phyloP scores from a whole-genome alignment of 2,888 invertebrate species.

The Agrenia bidenticulata region DNA sequence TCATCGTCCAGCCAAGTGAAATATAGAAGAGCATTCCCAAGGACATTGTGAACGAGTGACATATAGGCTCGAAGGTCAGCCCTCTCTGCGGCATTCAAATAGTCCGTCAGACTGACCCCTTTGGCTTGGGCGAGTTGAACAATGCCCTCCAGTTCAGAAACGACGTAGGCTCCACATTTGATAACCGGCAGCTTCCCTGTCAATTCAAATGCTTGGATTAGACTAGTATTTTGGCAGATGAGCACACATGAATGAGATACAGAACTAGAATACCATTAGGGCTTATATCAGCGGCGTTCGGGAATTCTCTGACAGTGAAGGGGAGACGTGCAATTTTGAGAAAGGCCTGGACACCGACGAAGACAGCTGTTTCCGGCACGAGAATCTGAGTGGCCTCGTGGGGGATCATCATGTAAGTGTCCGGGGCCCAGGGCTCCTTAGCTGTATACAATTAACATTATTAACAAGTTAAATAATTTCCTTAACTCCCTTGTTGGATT shows the following conservation, averaged over 20 bases:
- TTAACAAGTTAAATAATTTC: not conserved
- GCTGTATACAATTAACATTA: constrained; percentile 63
- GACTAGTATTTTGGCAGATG: not conserved
- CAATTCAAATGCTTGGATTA: not conserved
- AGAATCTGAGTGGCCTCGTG: constrained; percentile 92
- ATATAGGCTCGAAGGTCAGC: constrained; percentile 93
- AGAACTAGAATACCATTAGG: constrained; percentile 74
- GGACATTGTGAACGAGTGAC: constrained; percentile 81
- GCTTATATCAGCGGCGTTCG: constrained; percentile 95
- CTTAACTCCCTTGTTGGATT: too few species aligned
- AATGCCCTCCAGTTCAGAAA: constrained; percentile 88
- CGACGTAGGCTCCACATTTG: constrained; percentile 81
- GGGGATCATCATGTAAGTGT: constrained; percentile 82
- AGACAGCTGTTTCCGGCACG: constrained; percentile 90
- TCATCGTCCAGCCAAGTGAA: constrained; percentile 50
- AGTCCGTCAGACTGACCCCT: constrained; percentile 72
- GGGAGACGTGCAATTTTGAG: constrained; percentile 71
- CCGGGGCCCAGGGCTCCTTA: constrained; percentile 86
- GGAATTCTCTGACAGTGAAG: constrained; percentile 34
- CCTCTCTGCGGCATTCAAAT: constrained; percentile 72
- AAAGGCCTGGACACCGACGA: constrained; percentile 88
- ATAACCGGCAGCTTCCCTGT: constrained; percentile 86
- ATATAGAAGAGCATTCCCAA: constrained; percentile 73
- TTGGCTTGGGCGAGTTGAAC: constrained; percentile 59
- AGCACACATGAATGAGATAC: too few species aligned